These are phyloP conservation scores for Ptychoptera contaminata DNA, from an alignment of 2,888 invertebrate genomes.

Conservation along the genomic window DNA sequence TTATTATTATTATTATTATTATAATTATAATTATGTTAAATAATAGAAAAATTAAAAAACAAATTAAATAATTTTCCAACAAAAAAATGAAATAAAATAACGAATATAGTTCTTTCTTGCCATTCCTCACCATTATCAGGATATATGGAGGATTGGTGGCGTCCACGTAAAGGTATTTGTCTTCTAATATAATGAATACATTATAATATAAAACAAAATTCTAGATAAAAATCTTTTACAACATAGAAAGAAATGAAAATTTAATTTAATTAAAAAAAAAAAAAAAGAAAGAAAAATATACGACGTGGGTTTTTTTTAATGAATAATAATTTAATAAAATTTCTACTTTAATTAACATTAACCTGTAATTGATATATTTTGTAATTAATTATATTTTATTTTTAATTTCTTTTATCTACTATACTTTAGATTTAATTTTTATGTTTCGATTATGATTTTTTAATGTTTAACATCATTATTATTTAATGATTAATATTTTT, in stretches of 20 bases:
- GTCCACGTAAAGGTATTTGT: constrained; percentile 81
- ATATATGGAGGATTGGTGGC: constrained; percentile 97
- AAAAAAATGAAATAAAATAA: constrained; percentile 31
- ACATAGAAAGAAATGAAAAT: too few relatives aligned
- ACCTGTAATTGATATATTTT: neutral
- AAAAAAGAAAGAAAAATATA: too few relatives aligned
- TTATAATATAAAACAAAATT: neutral
- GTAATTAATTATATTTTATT: neutral
- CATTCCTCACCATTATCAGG: constrained; percentile 87
- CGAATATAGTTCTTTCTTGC: constrained; percentile 43
- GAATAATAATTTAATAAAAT: neutral
- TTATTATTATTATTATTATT: constrained; percentile 17
- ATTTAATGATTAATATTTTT: too few relatives aligned
- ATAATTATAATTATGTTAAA: constrained; percentile 3
- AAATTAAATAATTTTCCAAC: neutral
- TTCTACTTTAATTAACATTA: neutral
- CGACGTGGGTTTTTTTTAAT: too few relatives aligned
- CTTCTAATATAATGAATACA: neutral
- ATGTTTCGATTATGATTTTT: constrained; percentile 7
- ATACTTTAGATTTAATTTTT: too few relatives aligned
- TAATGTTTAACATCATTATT: too few relatives aligned
- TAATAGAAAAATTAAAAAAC: neutral
- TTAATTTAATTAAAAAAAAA: too few relatives aligned
- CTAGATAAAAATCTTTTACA: neutral
- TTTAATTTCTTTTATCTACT: too few relatives aligned